Base-by-base conservation (phyloP, 2,888 invertebrate species). In the Acrobasis repandana region DNA sequence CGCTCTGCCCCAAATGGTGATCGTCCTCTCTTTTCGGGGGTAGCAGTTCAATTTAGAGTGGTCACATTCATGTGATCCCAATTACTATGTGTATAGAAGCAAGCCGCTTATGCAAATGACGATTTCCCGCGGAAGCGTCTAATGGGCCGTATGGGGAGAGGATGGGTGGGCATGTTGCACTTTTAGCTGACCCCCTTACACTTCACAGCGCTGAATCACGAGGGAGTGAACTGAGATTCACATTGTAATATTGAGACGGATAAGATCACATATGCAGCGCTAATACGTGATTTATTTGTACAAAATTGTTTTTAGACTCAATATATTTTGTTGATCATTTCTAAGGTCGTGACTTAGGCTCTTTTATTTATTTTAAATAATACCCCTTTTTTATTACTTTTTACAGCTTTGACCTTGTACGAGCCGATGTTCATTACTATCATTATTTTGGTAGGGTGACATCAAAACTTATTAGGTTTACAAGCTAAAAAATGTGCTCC, bases 41-140 rank as follows among this genome's bases (percentile, higher is more conserved):
- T 72, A 65, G 65, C 63, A 67, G 82, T 67, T 78, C 88, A 75
- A 68, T 65, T 66, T 73, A 82, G 65, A 75, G 68, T 84, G 86
- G 91, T 75, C 79, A 73, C 74, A 76, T 72, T 70, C 82, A 82
- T 83, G 86, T 87, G 89, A 88, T 89, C 87, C 87, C 89, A 90
- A 91, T 90, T 90, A 91, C 90, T 83, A 84, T 84, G 88, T 87
- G 88, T 85, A 84, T 86, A 85, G 87, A 85, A 81, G 83, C 85
- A 87, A 90, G 90, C 90, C 90, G 91, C 88, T 92, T 92, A 92
- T 92, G 91, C 90, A 92, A 91, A 92, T 91, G 87, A 85, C 84
- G 87, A 86, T 85, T 87, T 85, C 84, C 84, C 87, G 89, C 86
- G 90, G 86, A 91, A 90, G 83, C 87, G 81, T 86, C 90, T 92